Percentiles rank a stretch among this genome's conserved stretches.
These are phyloP conservation scores for Plectropomus leopardus DNA, from an alignment of 2,113 vertebrate genomes.

Conservation along the genomic window DNA sequence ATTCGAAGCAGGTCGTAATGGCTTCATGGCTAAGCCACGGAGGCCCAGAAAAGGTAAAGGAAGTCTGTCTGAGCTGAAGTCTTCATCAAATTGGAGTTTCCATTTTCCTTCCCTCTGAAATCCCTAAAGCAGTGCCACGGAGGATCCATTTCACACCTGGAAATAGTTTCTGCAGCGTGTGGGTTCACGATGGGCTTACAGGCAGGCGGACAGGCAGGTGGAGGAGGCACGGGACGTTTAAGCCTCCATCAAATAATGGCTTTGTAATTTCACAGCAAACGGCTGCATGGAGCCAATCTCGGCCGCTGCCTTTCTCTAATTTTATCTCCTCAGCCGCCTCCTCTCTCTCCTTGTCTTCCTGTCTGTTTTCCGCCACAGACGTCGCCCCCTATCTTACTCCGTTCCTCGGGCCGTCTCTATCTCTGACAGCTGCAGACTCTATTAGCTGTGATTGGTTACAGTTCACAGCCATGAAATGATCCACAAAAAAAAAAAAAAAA, in stretches of 20 bases:
- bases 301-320: slow-evolving; percentile 44
- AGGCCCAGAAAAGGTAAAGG: slow-evolving; percentile 30
- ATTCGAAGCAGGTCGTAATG: slow-evolving; percentile 45
- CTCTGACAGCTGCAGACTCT: slow-evolving; percentile 71
- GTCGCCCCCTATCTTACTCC: not conserved
- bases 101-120: slow-evolving; percentile 59
- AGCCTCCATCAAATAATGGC: slow-evolving; percentile 69
- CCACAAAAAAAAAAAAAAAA: not conserved
- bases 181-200: slow-evolving; percentile 50
- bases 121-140: slow-evolving; percentile 52
- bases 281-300: slow-evolving; percentile 52
- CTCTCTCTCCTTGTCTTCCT: slow-evolving; percentile 39
- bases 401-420: slow-evolving; percentile 31
- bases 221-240: slow-evolving; percentile 51
- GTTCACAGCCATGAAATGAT: slow-evolving; percentile 76
- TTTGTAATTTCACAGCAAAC: slow-evolving; percentile 73
- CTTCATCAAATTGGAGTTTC: slow-evolving; percentile 70
- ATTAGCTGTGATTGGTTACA: slow-evolving; percentile 79
- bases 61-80: slow-evolving; percentile 52
- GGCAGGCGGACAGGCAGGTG: slow-evolving; percentile 14
- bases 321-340: slow-evolving; percentile 50
- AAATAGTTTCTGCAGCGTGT: slow-evolving; percentile 64
- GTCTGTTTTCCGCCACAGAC: slow-evolving; percentile 20
- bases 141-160: slow-evolving; percentile 79
- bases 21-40: slow-evolving; percentile 25